A percentile compares a stretch with the other conserved stretches of the same genome.
Evolutionary conservation across 2,888 invertebrate species (phyloP).

Genomic region (Drosophila fulvimacula): DNA sequence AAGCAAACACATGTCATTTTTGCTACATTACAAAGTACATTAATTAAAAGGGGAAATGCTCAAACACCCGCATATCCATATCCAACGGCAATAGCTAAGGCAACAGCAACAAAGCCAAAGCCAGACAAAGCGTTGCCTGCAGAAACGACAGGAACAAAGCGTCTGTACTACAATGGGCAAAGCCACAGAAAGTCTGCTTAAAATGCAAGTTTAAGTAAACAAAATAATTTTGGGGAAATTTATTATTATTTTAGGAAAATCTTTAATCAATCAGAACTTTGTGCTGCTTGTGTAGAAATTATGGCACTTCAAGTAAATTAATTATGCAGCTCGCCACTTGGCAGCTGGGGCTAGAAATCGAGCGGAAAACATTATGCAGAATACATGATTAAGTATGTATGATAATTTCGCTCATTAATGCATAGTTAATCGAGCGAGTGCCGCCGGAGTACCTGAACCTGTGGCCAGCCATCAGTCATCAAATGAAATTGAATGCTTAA

Average conservation of each 20-base stretch:
- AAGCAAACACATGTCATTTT: conserved; percentile 70
- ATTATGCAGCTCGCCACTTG: conserved; percentile 55
- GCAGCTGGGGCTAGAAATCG: conserved; percentile 2
- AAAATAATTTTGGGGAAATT: not conserved
- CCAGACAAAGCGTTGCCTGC: conserved; percentile 27
- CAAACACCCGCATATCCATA: conserved; percentile 18
- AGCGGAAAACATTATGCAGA: conserved; percentile 8
- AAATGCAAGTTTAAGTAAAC: conserved; percentile 19
- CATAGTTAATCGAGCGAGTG: conserved; percentile 64
- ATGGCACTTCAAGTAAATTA: conserved; percentile 52
- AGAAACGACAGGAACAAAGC: conserved; percentile 24
- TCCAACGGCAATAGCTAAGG: not conserved
- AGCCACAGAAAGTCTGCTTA: conserved; percentile 42
- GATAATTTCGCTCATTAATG: conserved; percentile 77
- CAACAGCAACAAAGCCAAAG: conserved; percentile 17
- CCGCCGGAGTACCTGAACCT: conserved; percentile 12
- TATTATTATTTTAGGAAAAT: too few species aligned
- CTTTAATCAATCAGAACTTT: not conserved
- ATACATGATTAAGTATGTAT: conserved; percentile 66
- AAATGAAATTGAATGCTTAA: conserved; percentile 48
- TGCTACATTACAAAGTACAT: conserved; percentile 67
- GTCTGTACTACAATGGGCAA: conserved; percentile 45
- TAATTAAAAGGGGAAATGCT: conserved; percentile 71
- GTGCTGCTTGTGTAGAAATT: not conserved
- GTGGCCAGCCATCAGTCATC: conserved; percentile 3